Evolutionary conservation across 2,113 vertebrate species (phyloP).

Genomic region (Silurus meridionalis): DNA sequence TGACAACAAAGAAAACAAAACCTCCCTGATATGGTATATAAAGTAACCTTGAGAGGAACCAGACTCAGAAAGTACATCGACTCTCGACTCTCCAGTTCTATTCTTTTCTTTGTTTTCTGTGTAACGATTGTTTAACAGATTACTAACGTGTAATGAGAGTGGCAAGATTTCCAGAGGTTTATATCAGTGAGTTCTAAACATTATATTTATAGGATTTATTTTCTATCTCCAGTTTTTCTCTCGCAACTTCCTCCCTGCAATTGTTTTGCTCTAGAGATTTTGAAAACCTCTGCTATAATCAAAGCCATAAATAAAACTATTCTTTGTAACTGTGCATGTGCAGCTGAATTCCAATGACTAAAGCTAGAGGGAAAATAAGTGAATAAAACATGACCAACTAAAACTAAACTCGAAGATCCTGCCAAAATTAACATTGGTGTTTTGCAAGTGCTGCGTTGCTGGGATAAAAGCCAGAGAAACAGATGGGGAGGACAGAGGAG

Average conservation of each 20-base stretch:
- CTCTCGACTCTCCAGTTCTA: no score
- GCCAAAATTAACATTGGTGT: conserved; percentile 24
- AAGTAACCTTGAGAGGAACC: no score
- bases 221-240: not conserved
- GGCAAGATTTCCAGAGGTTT: not conserved
- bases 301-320: not conserved
- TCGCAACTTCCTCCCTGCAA: not conserved
- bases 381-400: not conserved
- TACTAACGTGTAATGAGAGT: not conserved
- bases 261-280: not conserved
- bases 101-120: no score
- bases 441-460: conserved; percentile 20
- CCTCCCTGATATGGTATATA: no score
- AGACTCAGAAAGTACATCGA: no score
- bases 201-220: not conserved
- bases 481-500: conserved; percentile 51
- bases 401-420: not conserved
- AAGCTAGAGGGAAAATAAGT: not conserved
- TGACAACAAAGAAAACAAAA: no score
- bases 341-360: not conserved
- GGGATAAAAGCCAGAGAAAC: conserved; percentile 51
- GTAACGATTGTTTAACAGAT: not conserved
- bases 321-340: not conserved
- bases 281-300: not conserved
- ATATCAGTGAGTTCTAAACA: not conserved